phyloP scores from a whole-genome alignment of 2,113 vertebrate species.

The Platanista minor region DNA sequence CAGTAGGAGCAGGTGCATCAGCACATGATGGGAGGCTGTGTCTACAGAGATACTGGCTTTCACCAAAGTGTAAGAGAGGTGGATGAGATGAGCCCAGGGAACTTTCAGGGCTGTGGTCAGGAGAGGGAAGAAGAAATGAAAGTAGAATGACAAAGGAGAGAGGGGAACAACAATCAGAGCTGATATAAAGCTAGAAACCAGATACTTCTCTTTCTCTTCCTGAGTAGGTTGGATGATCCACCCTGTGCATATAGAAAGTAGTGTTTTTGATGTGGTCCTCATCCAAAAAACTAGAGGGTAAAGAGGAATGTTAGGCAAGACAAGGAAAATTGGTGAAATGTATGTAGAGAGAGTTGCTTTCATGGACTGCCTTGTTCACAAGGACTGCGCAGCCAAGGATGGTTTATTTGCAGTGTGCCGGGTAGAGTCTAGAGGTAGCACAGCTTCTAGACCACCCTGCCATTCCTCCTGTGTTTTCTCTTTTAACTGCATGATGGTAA shows the following conservation, averaged over 20 bases:
- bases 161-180: neutral
- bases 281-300: neutral
- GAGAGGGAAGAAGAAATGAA: neutral
- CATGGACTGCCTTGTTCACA: neutral
- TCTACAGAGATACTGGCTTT: neutral
- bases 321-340: neutral
- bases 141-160: neutral
- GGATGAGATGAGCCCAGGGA: neutral
- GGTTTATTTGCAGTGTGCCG: fast-evolving
- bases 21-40: neutral
- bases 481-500: neutral
- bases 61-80: neutral
- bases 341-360: too few species aligned
- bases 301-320: neutral
- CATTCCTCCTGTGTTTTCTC: neutral
- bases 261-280: neutral
- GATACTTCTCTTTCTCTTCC: neutral
- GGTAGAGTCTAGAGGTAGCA: too few species aligned
- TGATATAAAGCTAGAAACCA: neutral
- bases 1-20: neutral
- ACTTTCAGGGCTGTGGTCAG: neutral
- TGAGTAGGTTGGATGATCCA: neutral
- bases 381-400: neutral
- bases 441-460: too few species aligned
- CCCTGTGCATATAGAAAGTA: neutral